A percentile compares a stretch with the other conserved stretches of the same genome.
phyloP scores from a whole-genome alignment of 2,113 vertebrate genomes.

The Suncus etruscus region DNA sequence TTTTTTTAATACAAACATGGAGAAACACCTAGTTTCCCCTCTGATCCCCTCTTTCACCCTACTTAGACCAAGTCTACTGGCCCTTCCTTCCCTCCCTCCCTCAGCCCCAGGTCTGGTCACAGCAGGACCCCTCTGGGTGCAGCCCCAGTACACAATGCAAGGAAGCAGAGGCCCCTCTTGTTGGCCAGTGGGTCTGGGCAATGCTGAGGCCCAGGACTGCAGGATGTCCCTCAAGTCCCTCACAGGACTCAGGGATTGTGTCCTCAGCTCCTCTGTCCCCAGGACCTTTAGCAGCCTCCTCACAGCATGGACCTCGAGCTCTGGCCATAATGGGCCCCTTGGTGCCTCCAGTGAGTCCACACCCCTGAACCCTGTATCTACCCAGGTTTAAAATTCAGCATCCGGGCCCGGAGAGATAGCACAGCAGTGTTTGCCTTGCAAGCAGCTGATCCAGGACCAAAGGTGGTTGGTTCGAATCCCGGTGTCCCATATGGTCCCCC shows the following conservation, averaged over 20 bases:
- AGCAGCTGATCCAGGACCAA: no score
- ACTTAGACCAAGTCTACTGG: background rate
- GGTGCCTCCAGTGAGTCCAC: background rate
- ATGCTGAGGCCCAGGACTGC: background rate
- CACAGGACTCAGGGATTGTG: no score
- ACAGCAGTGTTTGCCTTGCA: no score
- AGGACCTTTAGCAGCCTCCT: background rate
- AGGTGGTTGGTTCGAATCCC: no score
- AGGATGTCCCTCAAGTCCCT: background rate
- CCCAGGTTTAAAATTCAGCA: background rate
- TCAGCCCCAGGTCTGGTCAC: constrained; percentile 53
- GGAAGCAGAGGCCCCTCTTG: constrained; percentile 70
- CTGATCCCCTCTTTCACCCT: constrained; percentile 76
- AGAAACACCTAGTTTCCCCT: constrained; percentile 76
- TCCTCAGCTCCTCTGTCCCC: background rate
- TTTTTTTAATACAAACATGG: constrained; percentile 80
- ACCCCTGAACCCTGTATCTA: background rate
- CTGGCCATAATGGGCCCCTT: no score
- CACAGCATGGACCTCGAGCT: background rate
- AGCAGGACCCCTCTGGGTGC: constrained; percentile 64
- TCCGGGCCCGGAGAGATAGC: background rate
- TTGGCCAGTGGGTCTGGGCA: no score
- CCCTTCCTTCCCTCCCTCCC: background rate
- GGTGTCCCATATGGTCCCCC: no score
- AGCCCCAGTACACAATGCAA: constrained; percentile 73